These are phyloP conservation scores for Philereme vetulata DNA, from an alignment of 2,888 invertebrate species.

Conservation along the genomic window DNA sequence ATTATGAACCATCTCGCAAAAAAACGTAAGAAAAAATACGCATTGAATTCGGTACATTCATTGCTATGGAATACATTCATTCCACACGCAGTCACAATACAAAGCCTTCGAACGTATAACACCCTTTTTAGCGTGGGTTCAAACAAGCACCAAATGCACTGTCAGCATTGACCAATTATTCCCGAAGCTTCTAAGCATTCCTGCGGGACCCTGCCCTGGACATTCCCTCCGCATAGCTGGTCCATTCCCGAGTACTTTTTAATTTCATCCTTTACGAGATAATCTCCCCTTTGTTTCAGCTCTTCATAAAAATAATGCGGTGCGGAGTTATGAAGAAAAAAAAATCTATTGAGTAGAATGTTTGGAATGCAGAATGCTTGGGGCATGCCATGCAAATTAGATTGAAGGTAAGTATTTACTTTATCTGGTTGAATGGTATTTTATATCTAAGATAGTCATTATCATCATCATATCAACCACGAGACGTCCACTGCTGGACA, in stretches of 20 bases:
- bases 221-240: constrained; percentile 47
- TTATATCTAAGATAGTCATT: constrained; percentile 8
- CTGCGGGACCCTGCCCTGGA: constrained; percentile 44
- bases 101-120: too few species aligned
- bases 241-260: constrained; percentile 50
- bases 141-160: constrained; percentile 10
- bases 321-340: constrained; percentile 56
- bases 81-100: too few species aligned
- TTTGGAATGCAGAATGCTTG: constrained; percentile 34
- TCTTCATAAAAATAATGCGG: constrained; percentile 67
- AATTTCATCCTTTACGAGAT: constrained; percentile 74
- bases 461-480: too few species aligned
- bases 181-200: constrained; percentile 27
- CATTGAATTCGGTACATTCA: too few species aligned
- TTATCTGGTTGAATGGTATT: constrained; percentile 16
- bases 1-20: too few species aligned
- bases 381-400: constrained; percentile 27
- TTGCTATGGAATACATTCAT: too few species aligned
- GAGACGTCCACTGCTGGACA: too few species aligned
- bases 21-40: too few species aligned
- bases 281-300: constrained; percentile 70
- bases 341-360: constrained; percentile 40
- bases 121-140: too few species aligned
- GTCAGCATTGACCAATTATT: constrained; percentile 5
- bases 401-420: constrained; percentile 9